Evolutionary conservation across 2,888 invertebrate species (phyloP), one percentile per base, ranked within the genome.

Genomic region (Tetranychus piercei): DNA sequence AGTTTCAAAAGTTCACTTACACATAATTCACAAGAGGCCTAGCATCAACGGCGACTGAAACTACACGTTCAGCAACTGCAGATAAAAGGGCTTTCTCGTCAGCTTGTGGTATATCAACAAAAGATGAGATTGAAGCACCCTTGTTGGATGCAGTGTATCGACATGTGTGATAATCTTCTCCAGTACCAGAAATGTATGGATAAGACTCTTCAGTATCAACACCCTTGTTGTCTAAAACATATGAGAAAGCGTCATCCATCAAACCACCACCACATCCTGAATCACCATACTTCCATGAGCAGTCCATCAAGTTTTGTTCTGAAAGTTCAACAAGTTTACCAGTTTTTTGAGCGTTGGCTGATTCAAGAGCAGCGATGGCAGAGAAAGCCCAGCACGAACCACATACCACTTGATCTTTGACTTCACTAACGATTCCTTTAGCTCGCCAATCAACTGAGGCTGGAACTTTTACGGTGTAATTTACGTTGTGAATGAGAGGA

Each of bases 341-440:
- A 23, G 23, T 23, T 23, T 23, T 23, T 23, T 23, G 23, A 23
- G 23, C 23, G 23, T 23, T 23, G 1, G 23, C 23, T 23, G 23
- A 23, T 23, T 23, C 23, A 3, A 23, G 1, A 23, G 23, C 66
- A 71, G 6, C 43, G 83, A 89, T 88, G 34, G 90, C 85, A 80
- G 91, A 92, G 86, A 94, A 94, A 71, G 92, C 87, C 94, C 94
- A 94, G 86, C 93, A 94, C 6, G 91, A 90, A 77, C 92, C 93
- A 83, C 93, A 93, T 80, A 88, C 87, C 80, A 89, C 91, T 86
- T 94, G 94, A 85, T 94, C 89, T 84, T 94, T 94, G 78, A 94
- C 85, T 0, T 86, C 87, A 18, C 94, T 93, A 76, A 94, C 94
- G 77, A 91, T 91, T 72, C 93, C 93, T 78, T 88, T 81, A 75